Conservation (phyloP, 2,888 invertebrate species). For the Alviniconcha strummeri region DNA sequence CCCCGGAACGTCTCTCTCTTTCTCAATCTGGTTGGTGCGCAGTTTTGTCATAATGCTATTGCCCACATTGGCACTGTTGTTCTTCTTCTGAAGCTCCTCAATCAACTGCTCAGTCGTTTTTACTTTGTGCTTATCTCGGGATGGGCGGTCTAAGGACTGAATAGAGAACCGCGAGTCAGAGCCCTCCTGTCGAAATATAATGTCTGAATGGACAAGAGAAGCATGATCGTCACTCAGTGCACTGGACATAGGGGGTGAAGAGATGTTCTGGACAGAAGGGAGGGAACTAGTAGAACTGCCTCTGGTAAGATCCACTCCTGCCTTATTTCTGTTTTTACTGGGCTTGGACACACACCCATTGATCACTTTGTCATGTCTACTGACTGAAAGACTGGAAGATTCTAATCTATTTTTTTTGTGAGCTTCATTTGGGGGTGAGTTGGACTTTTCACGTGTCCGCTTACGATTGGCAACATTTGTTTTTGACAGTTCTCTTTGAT, state of each 20-base stretch:
- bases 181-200: slow-evolving; percentile 32
- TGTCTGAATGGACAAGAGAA: not conserved
- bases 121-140: slow-evolving; percentile 75
- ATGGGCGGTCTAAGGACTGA: slow-evolving; percentile 31
- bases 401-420: slow-evolving; percentile 16
- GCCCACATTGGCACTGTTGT: slow-evolving; percentile 50
- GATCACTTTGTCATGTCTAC: slow-evolving; percentile 17
- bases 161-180: slow-evolving; percentile 32
- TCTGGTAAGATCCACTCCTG: slow-evolving; percentile 5
- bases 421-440: slow-evolving; percentile 13
- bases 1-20: slow-evolving; percentile 55
- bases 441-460: slow-evolving; percentile 14
- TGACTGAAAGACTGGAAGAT: slow-evolving; percentile 31
- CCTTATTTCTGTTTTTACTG: not conserved
- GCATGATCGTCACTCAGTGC: not conserved
- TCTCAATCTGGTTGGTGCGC: slow-evolving; percentile 66
- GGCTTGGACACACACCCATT: slow-evolving; percentile 23
- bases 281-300: slow-evolving; percentile 17
- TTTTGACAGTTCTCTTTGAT: slow-evolving; percentile 54
- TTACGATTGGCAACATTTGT: slow-evolving; percentile 54
- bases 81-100: slow-evolving; percentile 81
- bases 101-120: slow-evolving; percentile 88
- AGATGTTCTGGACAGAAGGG: not conserved
- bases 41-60: slow-evolving; percentile 67
- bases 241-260: not conserved